A percentile compares a stretch with the other conserved stretches of the same genome.
phyloP scores from a whole-genome alignment of 1,140 invertebrate genomes.

The Drosophila tsacasi region DNA sequence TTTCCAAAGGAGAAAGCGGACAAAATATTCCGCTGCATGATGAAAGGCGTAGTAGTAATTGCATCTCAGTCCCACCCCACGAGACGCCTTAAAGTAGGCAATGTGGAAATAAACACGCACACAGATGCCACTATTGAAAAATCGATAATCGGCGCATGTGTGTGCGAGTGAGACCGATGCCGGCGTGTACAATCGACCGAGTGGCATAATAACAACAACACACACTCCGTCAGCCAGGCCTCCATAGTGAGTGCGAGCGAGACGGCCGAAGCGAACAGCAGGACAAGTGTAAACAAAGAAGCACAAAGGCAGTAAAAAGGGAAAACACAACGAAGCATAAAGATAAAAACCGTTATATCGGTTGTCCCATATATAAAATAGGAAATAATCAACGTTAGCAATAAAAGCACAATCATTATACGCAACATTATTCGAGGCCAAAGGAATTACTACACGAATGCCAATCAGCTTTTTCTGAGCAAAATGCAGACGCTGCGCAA shows the following conservation, averaged over 20 bases:
- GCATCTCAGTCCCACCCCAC: conserved; percentile 11
- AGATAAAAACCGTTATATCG: background rate
- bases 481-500: conserved; percentile 94
- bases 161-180: conserved; percentile 39
- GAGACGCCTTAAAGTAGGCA: conserved; percentile 68
- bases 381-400: conserved; percentile 8
- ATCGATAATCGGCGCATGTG: conserved; percentile 62
- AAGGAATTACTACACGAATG: conserved; percentile 66
- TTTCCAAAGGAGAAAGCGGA: conserved; percentile 10
- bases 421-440: conserved; percentile 68
- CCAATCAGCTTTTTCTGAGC: conserved; percentile 73
- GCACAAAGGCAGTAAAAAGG: conserved; percentile 18
- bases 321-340: conserved; percentile 21
- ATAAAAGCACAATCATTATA: conserved; percentile 43
- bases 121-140: conserved; percentile 67
- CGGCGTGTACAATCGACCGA: conserved; percentile 63
- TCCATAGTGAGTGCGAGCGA: background rate
- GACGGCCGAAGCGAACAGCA: conserved; percentile 20
- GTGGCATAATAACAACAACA: conserved; percentile 58
- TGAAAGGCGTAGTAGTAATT: conserved; percentile 51
- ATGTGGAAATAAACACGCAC: conserved; percentile 48
- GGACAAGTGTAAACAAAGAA: conserved; percentile 53
- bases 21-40: conserved; percentile 32
- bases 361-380: conserved; percentile 6
- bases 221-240: conserved; percentile 1